Base-by-base conservation (phyloP, 2,888 invertebrate species). In the Empis stercorea region DNA sequence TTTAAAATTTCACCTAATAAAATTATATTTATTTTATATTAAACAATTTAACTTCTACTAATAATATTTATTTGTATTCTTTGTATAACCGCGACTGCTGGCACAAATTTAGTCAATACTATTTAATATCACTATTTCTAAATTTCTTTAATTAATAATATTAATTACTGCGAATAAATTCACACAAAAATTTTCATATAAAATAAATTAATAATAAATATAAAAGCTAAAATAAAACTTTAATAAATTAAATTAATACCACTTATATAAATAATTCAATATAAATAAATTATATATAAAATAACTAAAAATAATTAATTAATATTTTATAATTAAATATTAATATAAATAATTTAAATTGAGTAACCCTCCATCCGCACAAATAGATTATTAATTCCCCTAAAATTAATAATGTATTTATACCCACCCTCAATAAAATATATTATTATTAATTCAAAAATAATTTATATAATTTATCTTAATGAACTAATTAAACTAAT, bases 81-180 rank as follows among this genome's bases (percentile, higher is more conserved):
- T 72, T 75, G 78, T 76, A 59, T 79, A 79, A 79, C 76, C 79
- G 78, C 79, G 74, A 74, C 73, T 78, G 79, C 79, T 80, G 78
- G 78, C 78, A 78, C 77, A 76, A 76, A 73, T 71, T 77, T 75
- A 64, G 73, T 75, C 72, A 73, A 70, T 74, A 74, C 70, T 76
- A 61, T 58, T 20, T 59, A 69, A 70, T 71, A 74, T 75, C 72
- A 68, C 74, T 76, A 76, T 73, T 71, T 75, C 73, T 73, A 75
- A 68, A 73, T 72, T 74, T 70, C 70, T 71, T 75, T 74, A 74
- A 75, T 73, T 60, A 68, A 70, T 72, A 75, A 75, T 65, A 69
- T 61, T 71, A 72, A 71, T 71, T 72, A 74, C 66, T 71, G 64
- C 59, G 56, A 59, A 53, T 59, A 57, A 55, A 58, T 58, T 59